Base-by-base conservation (phyloP, 2,113 vertebrate species). In the Tautogolabrus adspersus region DNA sequence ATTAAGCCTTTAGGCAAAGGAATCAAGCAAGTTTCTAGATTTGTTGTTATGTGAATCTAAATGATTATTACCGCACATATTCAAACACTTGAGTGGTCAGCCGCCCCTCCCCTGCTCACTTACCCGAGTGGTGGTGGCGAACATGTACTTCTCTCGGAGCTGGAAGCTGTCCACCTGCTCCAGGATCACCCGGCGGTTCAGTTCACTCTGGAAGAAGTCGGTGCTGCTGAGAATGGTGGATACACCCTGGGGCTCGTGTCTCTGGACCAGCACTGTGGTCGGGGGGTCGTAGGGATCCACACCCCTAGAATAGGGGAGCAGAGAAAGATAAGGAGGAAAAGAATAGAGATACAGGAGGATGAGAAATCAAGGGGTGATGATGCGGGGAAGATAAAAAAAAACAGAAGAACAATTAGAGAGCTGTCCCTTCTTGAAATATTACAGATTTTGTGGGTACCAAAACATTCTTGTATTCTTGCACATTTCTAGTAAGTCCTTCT, bases 121-220 rank as follows among this genome's bases (percentile, higher is more conserved):
- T 87, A 99, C 98, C 96, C 92, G 94, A 3, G 94, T 95, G 81
- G 94, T 98, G 3, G 98, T 99, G 22, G 98, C 98, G 58, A 99
- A 99, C 95, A 99, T 95, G 92, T 99, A 99, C 74, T 97, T 98
- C 91, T 98, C 98, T 56, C 96, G 93, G 57, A 99, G 95, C 91
- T 99, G 97, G 87, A 99, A 99, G 85, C 96, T 97, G 60, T 96
- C 95, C 0, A 96, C 96, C 0, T 96, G 95, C 69, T 98, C 97
- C 78, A 99, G 93, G 85, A 99, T 92, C 3, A 98, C 77, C 2
- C 91, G 95, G 73, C 95, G 96, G 83, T 97, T 97, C 84, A 96
- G 95, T 16, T 94, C 92, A 46, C 95, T 97, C 90, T 99, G 97
- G 88, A 98, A 99, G 94, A 97, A 99, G 89, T 99, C 98, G 0